Percentiles rank a stretch among this genome's conserved stretches.
These are phyloP conservation scores for Dendrocincla tyrannina DNA, from an alignment of 2,797 vertebrate genomes.

Conservation along the genomic window DNA sequence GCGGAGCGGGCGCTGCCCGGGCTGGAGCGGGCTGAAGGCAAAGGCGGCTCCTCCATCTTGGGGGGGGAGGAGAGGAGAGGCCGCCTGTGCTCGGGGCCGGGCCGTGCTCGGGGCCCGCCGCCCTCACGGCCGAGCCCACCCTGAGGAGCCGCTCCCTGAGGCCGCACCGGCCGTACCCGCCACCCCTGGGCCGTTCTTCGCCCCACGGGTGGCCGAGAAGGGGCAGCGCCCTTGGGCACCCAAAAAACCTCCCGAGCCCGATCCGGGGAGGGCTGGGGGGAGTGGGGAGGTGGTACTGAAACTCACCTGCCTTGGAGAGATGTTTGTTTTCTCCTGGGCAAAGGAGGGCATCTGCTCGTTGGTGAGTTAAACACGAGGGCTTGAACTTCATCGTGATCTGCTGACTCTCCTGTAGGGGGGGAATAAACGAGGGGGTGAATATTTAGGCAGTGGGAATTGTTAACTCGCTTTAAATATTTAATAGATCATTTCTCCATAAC, in stretches of 20 bases:
- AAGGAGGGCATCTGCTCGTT: rapidly evolving
- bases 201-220: background rate
- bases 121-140: background rate
- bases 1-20: constrained; percentile 1
- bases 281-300: background rate
- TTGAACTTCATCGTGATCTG: background rate
- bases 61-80: background rate
- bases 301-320: background rate
- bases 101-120: background rate
- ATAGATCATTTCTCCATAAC: background rate
- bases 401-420: background rate
- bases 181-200: background rate
- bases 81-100: background rate
- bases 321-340: background rate
- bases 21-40: background rate
- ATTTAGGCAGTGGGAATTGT: background rate
- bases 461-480: background rate
- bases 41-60: constrained; percentile 23
- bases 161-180: background rate
- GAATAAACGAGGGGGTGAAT: background rate
- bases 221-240: background rate
- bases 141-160: background rate
- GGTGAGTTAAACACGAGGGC: background rate
- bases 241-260: background rate
- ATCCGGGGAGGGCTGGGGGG: background rate